Conservation (phyloP, 2,888 invertebrate genomes). For the Cancer borealis region DNA sequence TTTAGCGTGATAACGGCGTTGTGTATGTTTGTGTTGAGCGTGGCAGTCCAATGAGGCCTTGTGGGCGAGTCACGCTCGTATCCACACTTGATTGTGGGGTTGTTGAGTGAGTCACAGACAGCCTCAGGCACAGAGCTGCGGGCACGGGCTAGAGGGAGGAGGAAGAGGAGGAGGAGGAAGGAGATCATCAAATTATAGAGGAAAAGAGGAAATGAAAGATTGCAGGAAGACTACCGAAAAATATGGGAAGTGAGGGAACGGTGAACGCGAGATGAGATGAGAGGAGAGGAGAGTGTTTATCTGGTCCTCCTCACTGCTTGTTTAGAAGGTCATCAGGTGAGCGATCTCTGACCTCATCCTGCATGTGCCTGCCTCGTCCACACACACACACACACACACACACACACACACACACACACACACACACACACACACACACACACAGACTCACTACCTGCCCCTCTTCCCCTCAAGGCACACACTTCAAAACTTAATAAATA, state of each 20-base stretch:
- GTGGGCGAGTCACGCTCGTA: background rate
- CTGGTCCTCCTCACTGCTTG: constrained; percentile 53
- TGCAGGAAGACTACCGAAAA: background rate
- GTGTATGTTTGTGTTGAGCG: constrained; percentile 35
- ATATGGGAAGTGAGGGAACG: background rate
- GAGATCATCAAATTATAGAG: background rate
- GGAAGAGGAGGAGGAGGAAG: background rate
- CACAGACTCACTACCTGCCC: background rate
- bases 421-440: background rate
- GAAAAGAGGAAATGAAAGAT: background rate
- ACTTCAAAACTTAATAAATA: background rate
- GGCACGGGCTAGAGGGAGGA: background rate
- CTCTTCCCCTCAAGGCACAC: background rate
- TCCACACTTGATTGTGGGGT: constrained; percentile 2
- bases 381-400: too few relatives aligned
- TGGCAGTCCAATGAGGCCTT: constrained; percentile 27
- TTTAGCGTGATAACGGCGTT: background rate
- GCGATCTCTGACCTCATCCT: constrained; percentile 44
- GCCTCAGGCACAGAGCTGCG: background rate
- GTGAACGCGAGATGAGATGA: constrained; percentile 14
- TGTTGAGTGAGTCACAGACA: constrained; percentile 33
- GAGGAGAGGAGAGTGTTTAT: constrained; percentile 41
- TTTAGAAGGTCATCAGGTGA: constrained; percentile 64
- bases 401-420: too few relatives aligned
- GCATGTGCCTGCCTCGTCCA: background rate